phyloP scores from a whole-genome alignment of 1,140 invertebrate genomes.

The Zaprionus tsacasi region DNA sequence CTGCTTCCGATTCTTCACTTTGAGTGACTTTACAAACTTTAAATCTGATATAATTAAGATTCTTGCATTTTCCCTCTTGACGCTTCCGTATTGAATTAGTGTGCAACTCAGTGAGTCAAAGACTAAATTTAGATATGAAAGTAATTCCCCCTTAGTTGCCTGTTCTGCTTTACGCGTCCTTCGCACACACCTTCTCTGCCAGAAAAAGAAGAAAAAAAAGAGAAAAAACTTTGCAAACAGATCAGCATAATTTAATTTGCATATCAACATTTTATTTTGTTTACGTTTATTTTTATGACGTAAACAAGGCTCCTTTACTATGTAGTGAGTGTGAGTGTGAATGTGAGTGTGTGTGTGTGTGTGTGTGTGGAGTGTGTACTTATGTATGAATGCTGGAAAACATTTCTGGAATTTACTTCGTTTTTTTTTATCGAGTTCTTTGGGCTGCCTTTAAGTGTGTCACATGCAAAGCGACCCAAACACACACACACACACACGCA shows the following conservation, averaged over 20 bases:
- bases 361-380: not conserved
- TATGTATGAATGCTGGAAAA: conserved; percentile 2
- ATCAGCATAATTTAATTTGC: conserved; percentile 63
- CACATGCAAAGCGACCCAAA: conserved; percentile 15
- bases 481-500: not conserved
- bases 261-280: conserved; percentile 64
- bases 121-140: conserved; percentile 3
- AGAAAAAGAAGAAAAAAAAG: not conserved
- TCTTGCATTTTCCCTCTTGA: not conserved
- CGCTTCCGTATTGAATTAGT: not conserved
- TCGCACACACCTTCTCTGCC: conserved; percentile 22
- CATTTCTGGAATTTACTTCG: conserved; percentile 47
- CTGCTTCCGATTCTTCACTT: not conserved
- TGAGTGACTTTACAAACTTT: not conserved
- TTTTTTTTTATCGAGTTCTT: conserved; percentile 42
- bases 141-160: not conserved
- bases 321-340: not conserved
- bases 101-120: not conserved
- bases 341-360: no score
- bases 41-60: no score
- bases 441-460: conserved; percentile 26
- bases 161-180: conserved; percentile 8
- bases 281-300: conserved; percentile 59
- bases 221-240: conserved; percentile 36
- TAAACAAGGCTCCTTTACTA: conserved; percentile 37